Base-by-base conservation (phyloP, 2,797 vertebrate genomes). In the Prunella strophiata region DNA sequence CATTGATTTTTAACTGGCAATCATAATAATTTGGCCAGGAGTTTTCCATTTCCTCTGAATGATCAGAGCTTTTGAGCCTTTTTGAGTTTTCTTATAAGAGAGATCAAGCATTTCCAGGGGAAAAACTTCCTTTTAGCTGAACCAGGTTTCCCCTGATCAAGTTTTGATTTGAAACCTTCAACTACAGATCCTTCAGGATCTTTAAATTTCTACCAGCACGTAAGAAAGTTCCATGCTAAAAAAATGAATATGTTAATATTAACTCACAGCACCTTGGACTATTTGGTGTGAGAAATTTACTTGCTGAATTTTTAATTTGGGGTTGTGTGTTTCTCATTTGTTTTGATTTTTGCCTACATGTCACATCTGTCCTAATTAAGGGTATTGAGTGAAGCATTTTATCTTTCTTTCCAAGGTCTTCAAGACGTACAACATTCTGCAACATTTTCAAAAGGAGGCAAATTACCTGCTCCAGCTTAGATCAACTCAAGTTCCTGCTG, bases 151-250 rank as follows among this genome's bases (percentile, higher is more conserved):
- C 36, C 34, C 15, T 29, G 2, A 43, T 19, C 5, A 82, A 52
- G 21, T n/a, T 79, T 47, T 76, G 32, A 88, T 92, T 58, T 72
- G 26, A 93, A 92, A 92, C 9, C 18, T 57, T 73, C n/a, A 72
- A 32, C 0, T 19, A n/a, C 23, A 72, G 26, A 80, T 84, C 23
- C 54, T 65, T 62, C 30, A 77, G 36, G 13, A 77, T 27, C 58
- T 89, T 92, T 29, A 63, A 1, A 68, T 36, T 87, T 85, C 71
- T 57, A 52, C 19, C 34, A 62, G 51, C 5, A 66, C 0, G 0
- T 27, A 78, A 0, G 12, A 71, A 71, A 71, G 43, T 25, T 34
- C 16, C 4, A 2, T 13, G 32, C 5, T 67, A 61, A 42, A 65
- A 72, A 85, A 55, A 29, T 8, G 9, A 72, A 4, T 47, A 66